phyloP scores from a whole-genome alignment of 2,113 vertebrate genomes.

The Tamias sibiricus region DNA sequence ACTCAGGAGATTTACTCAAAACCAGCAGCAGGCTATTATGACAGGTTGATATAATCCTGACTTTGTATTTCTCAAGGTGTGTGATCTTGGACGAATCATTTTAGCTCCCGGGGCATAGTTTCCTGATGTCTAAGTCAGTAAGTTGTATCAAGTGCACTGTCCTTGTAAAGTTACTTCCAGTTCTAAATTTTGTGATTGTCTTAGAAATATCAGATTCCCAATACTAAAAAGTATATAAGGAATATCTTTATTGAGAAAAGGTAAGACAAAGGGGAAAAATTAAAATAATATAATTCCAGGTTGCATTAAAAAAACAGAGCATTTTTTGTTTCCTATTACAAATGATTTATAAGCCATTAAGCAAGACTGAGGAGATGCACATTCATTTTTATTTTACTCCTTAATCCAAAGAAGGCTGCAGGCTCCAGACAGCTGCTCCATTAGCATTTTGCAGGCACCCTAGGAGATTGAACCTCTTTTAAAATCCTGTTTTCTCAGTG shows the following conservation, averaged over 20 bases:
- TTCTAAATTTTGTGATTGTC: conserved; percentile 20
- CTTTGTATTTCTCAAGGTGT: neutral
- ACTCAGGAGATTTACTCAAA: neutral
- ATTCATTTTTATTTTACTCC: conserved; percentile 62
- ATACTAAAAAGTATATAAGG: neutral
- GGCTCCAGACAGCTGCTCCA: neutral
- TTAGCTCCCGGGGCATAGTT: neutral
- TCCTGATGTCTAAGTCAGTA: neutral
- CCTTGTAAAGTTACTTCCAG: neutral
- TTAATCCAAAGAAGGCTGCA: conserved; percentile 43
- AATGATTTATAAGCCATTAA: conserved; percentile 67
- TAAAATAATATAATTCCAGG: conserved; percentile 12
- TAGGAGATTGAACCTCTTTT: conserved; percentile 2
- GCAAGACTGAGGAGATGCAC: neutral
- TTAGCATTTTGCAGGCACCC: conserved; percentile 51
- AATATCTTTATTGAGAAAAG: conserved; percentile 6
- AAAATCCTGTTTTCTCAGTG: conserved; percentile 46
- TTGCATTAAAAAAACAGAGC: conserved; percentile 28
- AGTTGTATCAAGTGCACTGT: neutral
- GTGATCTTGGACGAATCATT: neutral
- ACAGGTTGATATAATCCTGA: neutral
- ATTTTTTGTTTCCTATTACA: conserved; percentile 54
- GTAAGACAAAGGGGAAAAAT: neutral
- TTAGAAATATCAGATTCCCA: conserved; percentile 2
- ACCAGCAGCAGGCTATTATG: neutral